These are phyloP conservation scores for Rugalucina vietnamica DNA, from an alignment of 2,888 invertebrate genomes.

Conservation along the genomic window DNA sequence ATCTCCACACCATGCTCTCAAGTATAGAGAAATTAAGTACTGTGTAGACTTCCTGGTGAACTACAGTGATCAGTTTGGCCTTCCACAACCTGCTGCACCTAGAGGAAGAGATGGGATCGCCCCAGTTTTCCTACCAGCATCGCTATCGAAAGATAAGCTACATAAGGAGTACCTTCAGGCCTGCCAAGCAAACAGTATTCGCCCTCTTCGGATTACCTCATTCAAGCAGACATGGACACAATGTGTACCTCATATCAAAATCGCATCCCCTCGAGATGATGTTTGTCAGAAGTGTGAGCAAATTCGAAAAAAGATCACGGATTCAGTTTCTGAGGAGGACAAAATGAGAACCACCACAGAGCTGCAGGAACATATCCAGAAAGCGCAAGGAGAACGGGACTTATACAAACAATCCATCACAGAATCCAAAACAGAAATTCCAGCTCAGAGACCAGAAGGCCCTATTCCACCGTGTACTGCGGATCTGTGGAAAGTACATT, in stretches of 20 bases:
- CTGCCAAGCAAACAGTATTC: not conserved
- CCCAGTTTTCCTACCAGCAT: not conserved
- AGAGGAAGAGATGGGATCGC: not conserved
- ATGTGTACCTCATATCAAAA: constrained; percentile 37
- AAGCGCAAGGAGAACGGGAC: constrained; percentile 22
- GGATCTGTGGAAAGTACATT: constrained; percentile 11
- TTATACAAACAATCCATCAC: not conserved
- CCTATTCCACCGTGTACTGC: too few relatives aligned
- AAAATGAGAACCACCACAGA: constrained; percentile 15
- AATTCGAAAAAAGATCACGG: constrained; percentile 1
- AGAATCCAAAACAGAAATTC: not conserved
- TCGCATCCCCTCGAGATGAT: constrained; percentile 31
- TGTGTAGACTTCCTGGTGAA: not conserved
- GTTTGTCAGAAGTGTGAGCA: constrained; percentile 39
- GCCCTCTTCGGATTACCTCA: constrained; percentile 2
- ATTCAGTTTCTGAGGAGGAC: constrained; percentile 31
- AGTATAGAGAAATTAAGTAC: not conserved
- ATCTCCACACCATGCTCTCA: constrained; percentile 11
- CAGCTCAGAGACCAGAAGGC: not conserved
- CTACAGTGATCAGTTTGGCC: not conserved
- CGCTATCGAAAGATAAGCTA: not conserved
- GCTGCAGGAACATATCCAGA: constrained; percentile 7
- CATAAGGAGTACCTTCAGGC: not conserved
- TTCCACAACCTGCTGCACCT: not conserved
- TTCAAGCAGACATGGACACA: constrained; percentile 31